Percentiles rank a stretch among this genome's conserved stretches.
phyloP scores from a whole-genome alignment of 2,113 vertebrate species.

The Bubo blakistoni region DNA sequence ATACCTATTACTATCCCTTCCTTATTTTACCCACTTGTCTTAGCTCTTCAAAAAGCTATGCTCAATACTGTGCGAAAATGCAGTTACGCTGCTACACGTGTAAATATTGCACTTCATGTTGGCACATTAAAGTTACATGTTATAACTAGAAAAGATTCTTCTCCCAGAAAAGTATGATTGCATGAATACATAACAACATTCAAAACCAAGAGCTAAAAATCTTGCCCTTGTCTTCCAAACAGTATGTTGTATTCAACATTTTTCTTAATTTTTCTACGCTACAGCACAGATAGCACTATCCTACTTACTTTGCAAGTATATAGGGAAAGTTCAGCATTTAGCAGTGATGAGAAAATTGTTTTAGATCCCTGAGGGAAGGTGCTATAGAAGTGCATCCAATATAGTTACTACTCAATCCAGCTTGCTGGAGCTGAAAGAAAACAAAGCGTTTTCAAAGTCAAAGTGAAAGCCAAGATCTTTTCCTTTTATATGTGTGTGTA shows the following conservation, averaged over 20 bases:
- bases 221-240: neutral
- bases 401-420: neutral
- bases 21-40: neutral
- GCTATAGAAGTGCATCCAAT: neutral
- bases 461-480: neutral
- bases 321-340: constrained; percentile 17
- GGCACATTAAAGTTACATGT: neutral
- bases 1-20: neutral
- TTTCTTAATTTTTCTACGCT: neutral
- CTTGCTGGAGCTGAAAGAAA: constrained; percentile 7
- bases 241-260: neutral
- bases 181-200: neutral
- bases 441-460: neutral
- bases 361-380: constrained; percentile 21
- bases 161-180: neutral
- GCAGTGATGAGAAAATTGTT: constrained; percentile 21
- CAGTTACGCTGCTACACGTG: fast-evolving
- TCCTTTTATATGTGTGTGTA: fast-evolving
- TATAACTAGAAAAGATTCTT: neutral
- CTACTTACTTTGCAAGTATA: neutral
- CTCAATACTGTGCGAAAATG: neutral
- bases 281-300: neutral
- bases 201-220: neutral
- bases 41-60: neutral
- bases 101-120: neutral